Evolutionary conservation across 2,888 invertebrate genomes (phyloP).

Genomic region (Aspidiotus rigidus): DNA sequence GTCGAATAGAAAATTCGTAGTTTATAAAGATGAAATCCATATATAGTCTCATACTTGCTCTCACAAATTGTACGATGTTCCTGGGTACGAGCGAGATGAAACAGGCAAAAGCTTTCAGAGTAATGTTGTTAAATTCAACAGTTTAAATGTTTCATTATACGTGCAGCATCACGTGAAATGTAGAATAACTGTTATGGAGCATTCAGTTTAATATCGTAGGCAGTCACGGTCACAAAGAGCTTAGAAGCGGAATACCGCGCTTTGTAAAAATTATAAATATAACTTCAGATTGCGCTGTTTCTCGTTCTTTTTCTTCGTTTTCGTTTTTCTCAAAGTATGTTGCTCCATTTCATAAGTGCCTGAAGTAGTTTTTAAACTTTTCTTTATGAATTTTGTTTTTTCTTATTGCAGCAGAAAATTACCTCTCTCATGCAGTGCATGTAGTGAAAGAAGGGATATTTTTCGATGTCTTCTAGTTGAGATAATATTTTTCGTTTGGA

Average conservation of each 20-base stretch:
- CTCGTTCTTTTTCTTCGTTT: neutral
- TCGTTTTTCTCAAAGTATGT: neutral
- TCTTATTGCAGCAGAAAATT: neutral
- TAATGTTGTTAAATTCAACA: neutral
- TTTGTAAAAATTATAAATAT: constrained; percentile 1
- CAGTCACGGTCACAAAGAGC: constrained; percentile 2
- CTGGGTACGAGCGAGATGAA: neutral
- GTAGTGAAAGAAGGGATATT: too few relatives aligned
- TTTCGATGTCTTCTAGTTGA: too few relatives aligned
- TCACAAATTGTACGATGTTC: too few relatives aligned
- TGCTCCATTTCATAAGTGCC: neutral
- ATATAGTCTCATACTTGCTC: too few relatives aligned
- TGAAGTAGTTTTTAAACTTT: neutral
- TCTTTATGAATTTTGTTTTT: neutral
- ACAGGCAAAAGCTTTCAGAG: neutral
- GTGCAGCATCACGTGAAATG: neutral
- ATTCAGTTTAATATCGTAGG: constrained; percentile 1
- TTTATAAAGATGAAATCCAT: too few relatives aligned
- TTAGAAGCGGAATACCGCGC: neutral
- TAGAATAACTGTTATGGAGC: neutral
- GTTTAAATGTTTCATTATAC: neutral
- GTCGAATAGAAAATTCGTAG: too few relatives aligned
- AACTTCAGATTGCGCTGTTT: neutral
- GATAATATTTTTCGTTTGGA: too few relatives aligned
- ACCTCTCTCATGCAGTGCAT: too few relatives aligned